Conservation (phyloP, 2,888 invertebrate species). For the Mechanitis mazaeus region DNA sequence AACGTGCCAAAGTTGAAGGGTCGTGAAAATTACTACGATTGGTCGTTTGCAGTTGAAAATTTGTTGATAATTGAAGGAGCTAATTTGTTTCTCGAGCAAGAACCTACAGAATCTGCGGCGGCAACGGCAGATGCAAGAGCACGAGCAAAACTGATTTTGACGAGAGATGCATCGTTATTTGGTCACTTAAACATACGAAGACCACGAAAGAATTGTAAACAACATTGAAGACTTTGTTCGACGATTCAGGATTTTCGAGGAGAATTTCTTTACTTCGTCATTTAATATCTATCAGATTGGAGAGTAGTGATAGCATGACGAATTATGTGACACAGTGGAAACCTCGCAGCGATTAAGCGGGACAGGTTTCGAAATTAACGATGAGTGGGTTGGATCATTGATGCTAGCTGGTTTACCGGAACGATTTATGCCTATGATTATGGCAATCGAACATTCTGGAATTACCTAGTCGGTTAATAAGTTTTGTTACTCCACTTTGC, state of each 20-base stretch:
- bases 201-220: constrained; percentile 15
- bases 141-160: constrained; percentile 8
- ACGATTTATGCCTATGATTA: too few relatives aligned
- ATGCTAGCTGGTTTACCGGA: too few relatives aligned
- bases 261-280: constrained; percentile 1
- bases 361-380: constrained; percentile 10
- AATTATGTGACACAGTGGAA: constrained; percentile 17
- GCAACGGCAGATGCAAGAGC: neutral
- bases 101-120: neutral
- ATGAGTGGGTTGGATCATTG: neutral
- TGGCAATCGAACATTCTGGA: too few relatives aligned
- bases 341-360: constrained; percentile 20
- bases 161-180: constrained; percentile 14
- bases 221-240: constrained; percentile 17
- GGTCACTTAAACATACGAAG: constrained; percentile 21
- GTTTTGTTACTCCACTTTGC: too few relatives aligned
- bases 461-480: too few relatives aligned
- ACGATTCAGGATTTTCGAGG: constrained; percentile 19
- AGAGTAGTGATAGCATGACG: constrained; percentile 12
- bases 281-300: constrained; percentile 17
- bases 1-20: too few relatives aligned
- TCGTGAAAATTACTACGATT: too few relatives aligned
- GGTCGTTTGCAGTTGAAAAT: too few relatives aligned
- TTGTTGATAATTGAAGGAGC: too few relatives aligned
- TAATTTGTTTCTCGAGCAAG: too few relatives aligned